These are phyloP conservation scores for Lasioglossum calceatum DNA, from an alignment of 2,888 invertebrate species.

Conservation along the genomic window DNA sequence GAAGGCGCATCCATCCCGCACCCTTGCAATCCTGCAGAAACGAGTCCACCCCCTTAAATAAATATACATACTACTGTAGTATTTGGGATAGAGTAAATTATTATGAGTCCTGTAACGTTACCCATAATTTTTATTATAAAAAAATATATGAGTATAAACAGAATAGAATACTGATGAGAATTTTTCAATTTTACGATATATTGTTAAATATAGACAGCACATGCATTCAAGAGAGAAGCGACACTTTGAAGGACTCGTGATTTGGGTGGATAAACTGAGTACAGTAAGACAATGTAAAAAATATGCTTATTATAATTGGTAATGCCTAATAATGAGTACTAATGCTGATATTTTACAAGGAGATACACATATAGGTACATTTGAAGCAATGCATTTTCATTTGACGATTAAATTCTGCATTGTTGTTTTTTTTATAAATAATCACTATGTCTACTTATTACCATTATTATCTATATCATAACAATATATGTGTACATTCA, in stretches of 20 bases:
- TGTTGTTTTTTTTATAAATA: conserved; percentile 69
- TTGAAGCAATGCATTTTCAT: conserved; percentile 75
- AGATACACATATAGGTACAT: conserved; percentile 80
- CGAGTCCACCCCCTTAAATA: not conserved
- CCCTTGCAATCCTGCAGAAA: no score
- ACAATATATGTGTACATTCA: conserved; percentile 65
- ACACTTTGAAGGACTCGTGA: conserved; percentile 53
- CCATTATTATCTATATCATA: conserved; percentile 66
- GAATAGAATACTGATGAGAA: conserved; percentile 44
- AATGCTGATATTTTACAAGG: conserved; percentile 83
- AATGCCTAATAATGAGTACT: conserved; percentile 81
- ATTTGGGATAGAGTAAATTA: conserved; percentile 8
- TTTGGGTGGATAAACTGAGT: conserved; percentile 75
- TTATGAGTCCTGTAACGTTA: conserved; percentile 10
- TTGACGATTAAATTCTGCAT: conserved; percentile 71
- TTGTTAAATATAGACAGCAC: conserved; percentile 48
- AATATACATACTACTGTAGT: not conserved
- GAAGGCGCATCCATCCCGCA: no score
- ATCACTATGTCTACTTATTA: conserved; percentile 71
- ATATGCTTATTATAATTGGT: conserved; percentile 83
- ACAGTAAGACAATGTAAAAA: conserved; percentile 82
- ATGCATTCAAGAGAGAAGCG: conserved; percentile 39
- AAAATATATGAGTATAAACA: conserved; percentile 10
- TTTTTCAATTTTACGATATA: conserved; percentile 13
- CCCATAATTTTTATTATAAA: conserved; percentile 4